These are phyloP conservation scores for Acanthurus tractus DNA, from an alignment of 2,797 vertebrate species.

Conservation along the genomic window DNA sequence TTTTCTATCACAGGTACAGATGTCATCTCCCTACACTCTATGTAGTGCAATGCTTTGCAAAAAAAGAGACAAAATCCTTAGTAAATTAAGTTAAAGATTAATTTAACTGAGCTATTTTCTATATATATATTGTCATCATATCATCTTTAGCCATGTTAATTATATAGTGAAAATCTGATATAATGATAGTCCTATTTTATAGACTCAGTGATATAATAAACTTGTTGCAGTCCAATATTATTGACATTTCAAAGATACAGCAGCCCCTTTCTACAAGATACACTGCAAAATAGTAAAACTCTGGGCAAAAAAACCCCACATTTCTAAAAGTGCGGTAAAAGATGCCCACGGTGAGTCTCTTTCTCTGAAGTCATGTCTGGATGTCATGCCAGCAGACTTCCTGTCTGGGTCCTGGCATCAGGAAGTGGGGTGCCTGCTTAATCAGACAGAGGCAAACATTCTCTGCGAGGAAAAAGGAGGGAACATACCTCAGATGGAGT, in stretches of 20 bases:
- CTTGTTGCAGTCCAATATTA: not conserved
- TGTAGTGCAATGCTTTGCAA: too few relatives aligned
- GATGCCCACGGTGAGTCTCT: not conserved
- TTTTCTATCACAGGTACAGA: too few relatives aligned
- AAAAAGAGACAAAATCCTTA: too few relatives aligned
- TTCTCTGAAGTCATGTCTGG: slow-evolving; percentile 8
- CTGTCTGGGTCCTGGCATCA: slow-evolving; percentile 70
- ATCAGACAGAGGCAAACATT: slow-evolving; percentile 69
- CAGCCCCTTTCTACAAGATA: not conserved
- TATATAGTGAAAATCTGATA: too few relatives aligned
- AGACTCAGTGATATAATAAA: not conserved
- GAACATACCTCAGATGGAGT: slow-evolving; percentile 69
- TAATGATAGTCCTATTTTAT: too few relatives aligned
- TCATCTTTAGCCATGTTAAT: too few relatives aligned
- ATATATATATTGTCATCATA: too few relatives aligned
- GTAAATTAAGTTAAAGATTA: too few relatives aligned
- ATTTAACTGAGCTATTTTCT: too few relatives aligned
- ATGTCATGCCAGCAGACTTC: slow-evolving; percentile 65
- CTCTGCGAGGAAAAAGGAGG: slow-evolving; percentile 64
- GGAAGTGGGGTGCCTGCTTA: slow-evolving; percentile 73
- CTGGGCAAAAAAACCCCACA: not conserved
- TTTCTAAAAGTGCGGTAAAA: slow-evolving; percentile 9
- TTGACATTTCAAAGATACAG: slow-evolving; percentile 2
- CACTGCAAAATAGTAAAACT: not conserved
- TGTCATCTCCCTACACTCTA: too few relatives aligned